Evolutionary conservation across 2,888 invertebrate species (phyloP), one percentile per base, ranked within the genome.

Genomic region (Dioctria rufipes): DNA sequence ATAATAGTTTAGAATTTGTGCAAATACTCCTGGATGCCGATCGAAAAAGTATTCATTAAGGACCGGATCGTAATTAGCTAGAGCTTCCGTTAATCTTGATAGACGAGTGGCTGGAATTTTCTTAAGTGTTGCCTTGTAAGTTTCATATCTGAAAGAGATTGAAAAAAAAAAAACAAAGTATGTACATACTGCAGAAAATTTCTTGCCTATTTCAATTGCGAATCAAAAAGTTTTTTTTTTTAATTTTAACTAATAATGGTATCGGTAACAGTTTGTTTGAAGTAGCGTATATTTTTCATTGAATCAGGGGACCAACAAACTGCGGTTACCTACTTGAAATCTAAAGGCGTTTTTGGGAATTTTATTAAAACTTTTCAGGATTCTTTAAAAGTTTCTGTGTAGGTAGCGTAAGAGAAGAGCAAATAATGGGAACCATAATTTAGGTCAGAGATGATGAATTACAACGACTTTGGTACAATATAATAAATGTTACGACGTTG

Each of bases 31-130:
- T 4, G 96, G 96, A 90, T 96, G 96, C 71, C 95, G 90, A 89
- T 94, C 95, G 88, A 96, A 96, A 90, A 95, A 95, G 89, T 95
- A 96, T 89, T 96, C 96, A 89, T 96, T 96, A 85, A 96, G 92
- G 71, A 96, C 93, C 3, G 95, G 95, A 90, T 96, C 96, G 89
- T 96, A 96, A 90, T 96, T 96, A 84, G 95, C 95, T 84, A 96
- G 90, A 5, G 95, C 95, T 87, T 96, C 96, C 11, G 95, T 95
- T 84, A 96, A 91, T 81, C 96, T 91, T 43, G 95, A 95, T 81
- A 96, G 91, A 78, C 96, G 90, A 6, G 96, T 96, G 84, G 96
- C 96, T 25, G 96, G 96, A 86, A 96, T 96, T 90, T 96, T 96
- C 90, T 96, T 96, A 84, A 96, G 90, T 60, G 96, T 95, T 39